Conservation (phyloP, 2,113 vertebrate species). For the Panthera leo region DNA sequence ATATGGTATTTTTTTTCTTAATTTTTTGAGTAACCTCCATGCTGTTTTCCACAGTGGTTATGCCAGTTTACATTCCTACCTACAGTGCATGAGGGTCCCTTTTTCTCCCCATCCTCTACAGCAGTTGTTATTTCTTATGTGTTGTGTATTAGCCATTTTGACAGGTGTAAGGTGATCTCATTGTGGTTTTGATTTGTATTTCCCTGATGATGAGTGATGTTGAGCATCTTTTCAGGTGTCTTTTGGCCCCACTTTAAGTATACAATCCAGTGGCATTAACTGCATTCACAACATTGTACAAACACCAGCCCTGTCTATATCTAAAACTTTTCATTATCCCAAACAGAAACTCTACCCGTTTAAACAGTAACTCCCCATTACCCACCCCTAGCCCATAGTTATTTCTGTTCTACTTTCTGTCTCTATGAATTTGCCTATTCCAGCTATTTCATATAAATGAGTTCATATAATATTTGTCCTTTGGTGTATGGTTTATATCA, state of each 20-base stretch:
- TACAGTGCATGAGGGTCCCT: not conserved
- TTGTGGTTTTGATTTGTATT: not conserved
- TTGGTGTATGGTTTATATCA: not conserved
- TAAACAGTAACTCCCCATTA: not conserved
- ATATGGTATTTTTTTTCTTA: not conserved
- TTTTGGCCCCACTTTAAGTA: not conserved
- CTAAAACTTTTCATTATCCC: not conserved
- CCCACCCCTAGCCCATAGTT: not conserved
- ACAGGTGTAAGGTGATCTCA: not conserved
- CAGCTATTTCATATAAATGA: not conserved
- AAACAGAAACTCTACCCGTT: not conserved
- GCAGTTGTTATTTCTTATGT: not conserved
- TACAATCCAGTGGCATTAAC: not conserved
- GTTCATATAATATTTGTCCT: not conserved
- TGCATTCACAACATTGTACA: not conserved
- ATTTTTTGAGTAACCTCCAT: not conserved
- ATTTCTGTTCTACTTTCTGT: not conserved
- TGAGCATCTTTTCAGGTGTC: not conserved
- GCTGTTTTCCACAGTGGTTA: not conserved
- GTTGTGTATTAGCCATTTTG: not conserved
- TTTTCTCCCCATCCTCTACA: not conserved
- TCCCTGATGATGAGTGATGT: not conserved
- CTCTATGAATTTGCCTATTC: not conserved
- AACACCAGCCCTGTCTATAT: not conserved
- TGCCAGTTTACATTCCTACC: not conserved